Percentiles rank a stretch among this genome's conserved stretches.
Evolutionary conservation across 2,113 vertebrate genomes (phyloP).

Genomic region (Perccottus glenii): DNA sequence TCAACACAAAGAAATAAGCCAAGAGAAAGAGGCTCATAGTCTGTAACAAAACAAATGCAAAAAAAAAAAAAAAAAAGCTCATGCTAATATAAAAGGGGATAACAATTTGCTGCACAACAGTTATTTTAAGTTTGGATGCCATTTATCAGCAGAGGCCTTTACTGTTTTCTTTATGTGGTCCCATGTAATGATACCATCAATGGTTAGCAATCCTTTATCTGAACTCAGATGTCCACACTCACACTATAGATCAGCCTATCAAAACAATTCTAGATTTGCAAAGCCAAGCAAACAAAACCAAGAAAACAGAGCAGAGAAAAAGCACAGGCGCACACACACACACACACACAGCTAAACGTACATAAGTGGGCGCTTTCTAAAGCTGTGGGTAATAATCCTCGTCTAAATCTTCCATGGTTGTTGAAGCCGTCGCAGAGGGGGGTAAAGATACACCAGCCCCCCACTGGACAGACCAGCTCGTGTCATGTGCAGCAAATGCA

Average conservation of each 20-base stretch:
- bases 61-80: background rate
- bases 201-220: conserved; percentile 22
- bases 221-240: conserved; percentile 31
- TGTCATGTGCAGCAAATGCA: conserved; percentile 84
- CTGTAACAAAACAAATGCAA: background rate
- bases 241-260: conserved; percentile 61
- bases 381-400: conserved; percentile 58
- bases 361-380: conserved; percentile 50
- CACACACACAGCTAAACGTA: conserved; percentile 62
- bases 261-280: conserved; percentile 52
- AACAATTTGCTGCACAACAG: too few relatives aligned
- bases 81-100: too few relatives aligned
- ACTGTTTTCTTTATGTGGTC: background rate
- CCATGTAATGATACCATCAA: too few relatives aligned
- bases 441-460: conserved; percentile 45
- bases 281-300: conserved; percentile 43
- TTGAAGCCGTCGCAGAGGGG: conserved; percentile 54
- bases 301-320: conserved; percentile 21
- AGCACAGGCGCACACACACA: conserved; percentile 38
- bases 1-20: background rate
- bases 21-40: background rate
- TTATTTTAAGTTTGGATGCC: too few relatives aligned
- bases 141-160: background rate
- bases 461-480: conserved; percentile 62
- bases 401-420: conserved; percentile 53